Evolutionary conservation across 2,797 vertebrate species (phyloP).

Genomic region (Furcifer pardalis): DNA sequence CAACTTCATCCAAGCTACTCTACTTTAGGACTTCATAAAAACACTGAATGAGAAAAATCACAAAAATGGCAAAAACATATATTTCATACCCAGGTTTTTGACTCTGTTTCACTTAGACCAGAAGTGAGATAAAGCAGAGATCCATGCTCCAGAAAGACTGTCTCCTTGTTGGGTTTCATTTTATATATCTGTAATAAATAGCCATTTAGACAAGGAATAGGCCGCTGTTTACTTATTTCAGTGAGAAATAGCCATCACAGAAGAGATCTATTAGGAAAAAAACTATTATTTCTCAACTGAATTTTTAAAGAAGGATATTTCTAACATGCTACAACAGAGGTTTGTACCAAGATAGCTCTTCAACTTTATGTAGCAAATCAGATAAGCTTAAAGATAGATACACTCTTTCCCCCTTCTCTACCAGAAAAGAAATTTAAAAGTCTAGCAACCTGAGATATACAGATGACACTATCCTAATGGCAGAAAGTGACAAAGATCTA

Average conservation of each 20-base stretch:
- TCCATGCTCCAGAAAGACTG: conserved; percentile 47
- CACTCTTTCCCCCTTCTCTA: not conserved
- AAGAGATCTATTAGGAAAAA: not conserved
- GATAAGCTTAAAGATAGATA: not conserved
- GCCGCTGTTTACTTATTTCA: conserved; percentile 42
- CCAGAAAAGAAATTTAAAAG: not conserved
- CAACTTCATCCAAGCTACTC: conserved; percentile 35
- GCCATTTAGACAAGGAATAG: conserved; percentile 21
- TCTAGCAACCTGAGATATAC: no score
- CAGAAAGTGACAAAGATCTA: no score
- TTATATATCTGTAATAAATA: conserved; percentile 60
- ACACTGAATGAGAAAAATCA: conserved; percentile 46
- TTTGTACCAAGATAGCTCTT: not conserved
- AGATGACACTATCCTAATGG: no score
- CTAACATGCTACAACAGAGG: not conserved
- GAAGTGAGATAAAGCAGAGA: conserved; percentile 60
- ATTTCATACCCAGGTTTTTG: conserved; percentile 51
- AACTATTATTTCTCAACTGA: not conserved
- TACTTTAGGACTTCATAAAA: conserved; percentile 53
- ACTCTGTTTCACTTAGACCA: conserved; percentile 41
- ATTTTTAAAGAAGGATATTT: not conserved
- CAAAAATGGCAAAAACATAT: conserved; percentile 52
- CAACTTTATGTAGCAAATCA: not conserved
- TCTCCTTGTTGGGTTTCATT: conserved; percentile 48
- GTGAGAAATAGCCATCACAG: conserved; percentile 47